These are phyloP conservation scores for Athalia circularis DNA, from an alignment of 2,888 invertebrate species.

Conservation along the genomic window DNA sequence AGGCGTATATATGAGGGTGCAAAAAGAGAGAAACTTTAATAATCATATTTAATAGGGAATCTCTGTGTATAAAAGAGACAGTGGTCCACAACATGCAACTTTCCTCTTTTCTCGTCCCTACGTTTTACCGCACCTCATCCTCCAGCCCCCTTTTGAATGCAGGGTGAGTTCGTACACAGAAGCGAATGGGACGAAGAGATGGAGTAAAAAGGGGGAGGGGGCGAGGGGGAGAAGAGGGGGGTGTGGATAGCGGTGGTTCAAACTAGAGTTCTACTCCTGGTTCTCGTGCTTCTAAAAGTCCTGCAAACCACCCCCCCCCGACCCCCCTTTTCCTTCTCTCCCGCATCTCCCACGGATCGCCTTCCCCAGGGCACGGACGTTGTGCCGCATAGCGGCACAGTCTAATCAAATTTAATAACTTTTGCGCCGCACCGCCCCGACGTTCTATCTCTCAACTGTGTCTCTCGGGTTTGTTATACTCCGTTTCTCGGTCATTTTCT, in stretches of 20 bases:
- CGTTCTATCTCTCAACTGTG: constrained; percentile 9
- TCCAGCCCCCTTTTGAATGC: not conserved
- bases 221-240: constrained; percentile 25
- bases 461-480: constrained; percentile 21
- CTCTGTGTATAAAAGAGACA: not conserved
- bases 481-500: not conserved
- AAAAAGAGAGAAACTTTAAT: too few species aligned
- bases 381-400: constrained; percentile 62
- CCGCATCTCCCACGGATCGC: not conserved
- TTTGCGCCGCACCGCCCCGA: constrained; percentile 52
- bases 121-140: not conserved
- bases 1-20: too few species aligned
- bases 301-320: constrained; percentile 5
- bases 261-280: constrained; percentile 20
- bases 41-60: not conserved
- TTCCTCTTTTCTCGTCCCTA: not conserved
- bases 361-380: constrained; percentile 37
- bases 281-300: constrained; percentile 23
- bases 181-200: constrained; percentile 21
- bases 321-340: constrained; percentile 4
- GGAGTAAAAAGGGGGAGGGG: constrained; percentile 9
- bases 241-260: constrained; percentile 22
- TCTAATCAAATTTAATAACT: constrained; percentile 73
- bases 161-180: constrained; percentile 13
- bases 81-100: not conserved